Conservation (phyloP, 2,797 vertebrate genomes). For the Cuculus canorus region DNA sequence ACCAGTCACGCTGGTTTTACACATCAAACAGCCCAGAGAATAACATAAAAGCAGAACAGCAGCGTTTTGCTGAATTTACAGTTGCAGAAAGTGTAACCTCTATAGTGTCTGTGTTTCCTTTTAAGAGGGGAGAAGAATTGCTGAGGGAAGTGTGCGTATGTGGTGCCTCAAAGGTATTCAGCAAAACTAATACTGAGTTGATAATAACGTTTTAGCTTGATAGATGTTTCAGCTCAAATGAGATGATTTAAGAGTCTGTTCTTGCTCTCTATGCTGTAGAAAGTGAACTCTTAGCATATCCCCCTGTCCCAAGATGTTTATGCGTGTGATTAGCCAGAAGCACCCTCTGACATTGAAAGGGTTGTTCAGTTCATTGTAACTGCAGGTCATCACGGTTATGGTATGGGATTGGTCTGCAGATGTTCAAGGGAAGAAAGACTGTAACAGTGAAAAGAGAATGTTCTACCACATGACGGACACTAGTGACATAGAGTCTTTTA, state of each 20-base stretch:
- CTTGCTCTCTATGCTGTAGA: not conserved
- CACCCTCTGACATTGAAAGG: not conserved
- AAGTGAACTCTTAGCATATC: not conserved
- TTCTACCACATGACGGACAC: accelerated
- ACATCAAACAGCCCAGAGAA: not conserved
- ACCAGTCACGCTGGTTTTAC: not conserved
- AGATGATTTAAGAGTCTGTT: not conserved
- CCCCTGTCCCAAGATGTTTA: accelerated
- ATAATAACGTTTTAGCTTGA: not conserved
- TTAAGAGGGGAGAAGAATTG: not conserved
- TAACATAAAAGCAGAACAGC: not conserved
- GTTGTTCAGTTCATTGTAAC: accelerated
- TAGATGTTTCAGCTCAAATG: not conserved
- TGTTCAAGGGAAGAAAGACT: not conserved
- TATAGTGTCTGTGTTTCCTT: not conserved
- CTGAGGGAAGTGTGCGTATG: not conserved
- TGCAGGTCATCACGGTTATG: not conserved
- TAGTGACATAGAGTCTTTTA: not conserved
- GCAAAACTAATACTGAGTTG: not conserved
- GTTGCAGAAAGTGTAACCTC: not conserved
- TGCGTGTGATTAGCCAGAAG: not conserved
- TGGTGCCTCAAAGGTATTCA: not conserved
- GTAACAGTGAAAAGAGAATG: accelerated
- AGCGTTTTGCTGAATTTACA: not conserved
- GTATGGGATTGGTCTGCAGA: not conserved